phyloP scores from a whole-genome alignment of 1,140 invertebrate species.

The Apis florea region DNA sequence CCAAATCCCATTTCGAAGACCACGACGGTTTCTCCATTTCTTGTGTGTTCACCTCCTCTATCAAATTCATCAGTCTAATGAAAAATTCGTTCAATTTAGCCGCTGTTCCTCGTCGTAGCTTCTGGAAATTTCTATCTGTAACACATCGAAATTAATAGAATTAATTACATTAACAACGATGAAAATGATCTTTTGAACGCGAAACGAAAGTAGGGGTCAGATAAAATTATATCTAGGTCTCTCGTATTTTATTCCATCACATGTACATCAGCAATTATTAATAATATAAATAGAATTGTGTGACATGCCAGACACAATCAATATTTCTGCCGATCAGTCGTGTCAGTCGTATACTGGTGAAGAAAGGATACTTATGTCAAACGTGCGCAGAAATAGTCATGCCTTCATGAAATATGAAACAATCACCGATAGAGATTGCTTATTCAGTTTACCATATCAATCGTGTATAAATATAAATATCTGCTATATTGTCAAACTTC shows the following conservation, averaged over 20 bases:
- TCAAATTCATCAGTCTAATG: conserved; percentile 70
- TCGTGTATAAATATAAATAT: background rate
- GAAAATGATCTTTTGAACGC: background rate
- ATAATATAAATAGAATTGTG: conserved; percentile 55
- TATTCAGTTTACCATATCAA: background rate
- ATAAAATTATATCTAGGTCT: conserved; percentile 8
- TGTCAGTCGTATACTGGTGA: background rate
- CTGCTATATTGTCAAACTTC: background rate
- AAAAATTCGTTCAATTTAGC: conserved; percentile 80
- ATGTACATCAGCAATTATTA: conserved; percentile 28
- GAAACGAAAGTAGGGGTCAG: background rate
- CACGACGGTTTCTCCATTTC: conserved; percentile 66
- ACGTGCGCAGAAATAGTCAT: background rate
- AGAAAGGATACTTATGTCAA: background rate
- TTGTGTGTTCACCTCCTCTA: conserved; percentile 76
- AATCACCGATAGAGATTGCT: background rate
- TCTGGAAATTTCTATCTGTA: conserved; percentile 78
- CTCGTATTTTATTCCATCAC: background rate
- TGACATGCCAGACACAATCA: conserved; percentile 22
- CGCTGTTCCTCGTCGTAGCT: conserved; percentile 80
- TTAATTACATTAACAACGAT: background rate
- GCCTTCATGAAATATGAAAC: conserved; percentile 20
- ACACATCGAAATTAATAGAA: conserved; percentile 22
- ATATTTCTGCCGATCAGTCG: conserved; percentile 47
- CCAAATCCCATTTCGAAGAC: conserved; percentile 67